These are phyloP conservation scores for Coelopa frigida DNA, from an alignment of 1,140 invertebrate species.

Conservation along the genomic window DNA sequence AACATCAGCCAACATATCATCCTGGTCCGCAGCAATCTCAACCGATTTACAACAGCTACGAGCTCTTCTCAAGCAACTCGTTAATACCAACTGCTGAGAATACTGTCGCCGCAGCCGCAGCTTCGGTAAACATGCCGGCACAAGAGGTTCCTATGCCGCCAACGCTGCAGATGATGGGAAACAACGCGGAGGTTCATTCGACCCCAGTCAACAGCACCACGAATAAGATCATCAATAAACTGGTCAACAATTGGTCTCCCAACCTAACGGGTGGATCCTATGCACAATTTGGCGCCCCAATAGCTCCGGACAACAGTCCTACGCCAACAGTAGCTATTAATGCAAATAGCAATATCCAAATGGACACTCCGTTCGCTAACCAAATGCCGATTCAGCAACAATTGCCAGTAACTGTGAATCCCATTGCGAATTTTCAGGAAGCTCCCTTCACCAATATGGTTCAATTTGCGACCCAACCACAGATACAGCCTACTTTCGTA, in stretches of 20 bases:
- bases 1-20: constrained; percentile 9
- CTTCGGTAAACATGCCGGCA: constrained; percentile 12
- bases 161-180: constrained; percentile 11
- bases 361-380: background rate
- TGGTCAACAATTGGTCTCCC: constrained; percentile 73
- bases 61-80: constrained; percentile 36
- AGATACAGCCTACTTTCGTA: background rate
- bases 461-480: constrained; percentile 9
- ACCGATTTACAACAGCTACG: constrained; percentile 25
- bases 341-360: background rate
- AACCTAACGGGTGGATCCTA: constrained; percentile 75
- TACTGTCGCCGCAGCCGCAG: constrained; percentile 8
- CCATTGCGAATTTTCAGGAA: too few species aligned
- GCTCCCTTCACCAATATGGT: too few species aligned
- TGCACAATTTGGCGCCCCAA: constrained; percentile 62
- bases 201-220: constrained; percentile 13
- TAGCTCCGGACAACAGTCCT: constrained; percentile 5
- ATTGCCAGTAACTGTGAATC: constrained; percentile 1
- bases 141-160: too few species aligned
- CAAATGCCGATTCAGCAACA: background rate
- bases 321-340: constrained; percentile 3
- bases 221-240: constrained; percentile 57
- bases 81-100: constrained; percentile 29
- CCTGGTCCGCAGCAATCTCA: constrained; percentile 11
- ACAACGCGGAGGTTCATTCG: constrained; percentile 13